Conservation (phyloP, 2,888 invertebrate species). For the Drosophila recens region DNA sequence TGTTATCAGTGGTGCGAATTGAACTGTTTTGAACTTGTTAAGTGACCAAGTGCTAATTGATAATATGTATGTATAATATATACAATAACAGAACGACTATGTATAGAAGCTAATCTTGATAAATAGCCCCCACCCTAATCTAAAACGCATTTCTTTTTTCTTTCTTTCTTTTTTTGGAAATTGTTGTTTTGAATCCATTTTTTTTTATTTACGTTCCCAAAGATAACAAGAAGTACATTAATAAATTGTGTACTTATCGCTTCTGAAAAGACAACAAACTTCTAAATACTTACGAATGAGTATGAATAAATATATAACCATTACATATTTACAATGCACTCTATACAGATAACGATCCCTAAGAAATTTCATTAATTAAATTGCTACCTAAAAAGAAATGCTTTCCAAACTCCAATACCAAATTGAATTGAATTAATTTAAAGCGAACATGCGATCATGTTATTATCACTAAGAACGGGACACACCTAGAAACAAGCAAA, state of each 20-base stretch:
- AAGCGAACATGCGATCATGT: conserved; percentile 28
- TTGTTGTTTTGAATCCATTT: conserved; percentile 21
- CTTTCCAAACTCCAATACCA: conserved; percentile 6
- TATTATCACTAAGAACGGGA: conserved; percentile 38
- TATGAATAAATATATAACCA: not conserved
- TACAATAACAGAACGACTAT: conserved; percentile 14
- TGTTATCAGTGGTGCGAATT: conserved; percentile 52
- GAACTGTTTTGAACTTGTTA: conserved; percentile 68
- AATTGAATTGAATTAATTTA: conserved; percentile 34
- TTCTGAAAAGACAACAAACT: conserved; percentile 10
- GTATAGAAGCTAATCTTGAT: conserved; percentile 24
- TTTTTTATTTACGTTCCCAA: not conserved
- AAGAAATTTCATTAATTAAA: conserved; percentile 10
- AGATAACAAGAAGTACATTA: conserved; percentile 12
- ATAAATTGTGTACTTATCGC: conserved; percentile 29
- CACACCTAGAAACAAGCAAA: conserved; percentile 52
- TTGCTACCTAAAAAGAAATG: not conserved
- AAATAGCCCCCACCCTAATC: conserved; percentile 32
- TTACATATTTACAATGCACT: conserved; percentile 16
- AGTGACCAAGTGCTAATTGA: conserved; percentile 64
- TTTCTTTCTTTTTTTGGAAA: conserved; percentile 5
- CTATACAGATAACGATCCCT: not conserved
- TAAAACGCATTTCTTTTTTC: conserved; percentile 64
- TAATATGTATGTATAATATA: conserved; percentile 56
- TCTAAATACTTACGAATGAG: conserved; percentile 2